Conservation (phyloP, 2,797 vertebrate species). For the Erithacus rubecula region DNA sequence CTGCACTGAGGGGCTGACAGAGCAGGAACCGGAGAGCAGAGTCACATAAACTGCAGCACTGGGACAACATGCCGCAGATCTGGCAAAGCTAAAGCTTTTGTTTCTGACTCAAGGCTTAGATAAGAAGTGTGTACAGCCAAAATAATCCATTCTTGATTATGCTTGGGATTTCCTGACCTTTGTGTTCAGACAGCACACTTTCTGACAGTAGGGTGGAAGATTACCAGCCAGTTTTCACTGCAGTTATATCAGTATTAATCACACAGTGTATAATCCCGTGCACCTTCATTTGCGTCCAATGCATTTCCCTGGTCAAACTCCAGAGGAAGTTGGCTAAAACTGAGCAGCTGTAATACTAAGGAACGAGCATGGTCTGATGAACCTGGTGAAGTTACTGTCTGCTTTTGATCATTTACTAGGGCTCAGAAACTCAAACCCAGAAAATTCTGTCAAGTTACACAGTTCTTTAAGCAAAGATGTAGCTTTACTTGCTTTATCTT, state of each 20-base stretch:
- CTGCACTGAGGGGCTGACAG: accelerated
- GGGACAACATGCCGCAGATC: neutral
- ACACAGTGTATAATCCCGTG: neutral
- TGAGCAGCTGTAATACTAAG: neutral
- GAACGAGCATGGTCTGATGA: accelerated
- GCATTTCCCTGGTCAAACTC: neutral
- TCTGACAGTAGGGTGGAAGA: neutral
- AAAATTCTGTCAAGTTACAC: neutral
- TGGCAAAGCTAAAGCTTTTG: neutral
- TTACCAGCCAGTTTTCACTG: neutral
- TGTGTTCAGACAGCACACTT: neutral
- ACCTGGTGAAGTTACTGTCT: neutral
- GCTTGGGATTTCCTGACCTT: neutral
- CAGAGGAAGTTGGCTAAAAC: neutral
- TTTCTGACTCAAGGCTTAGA: neutral
- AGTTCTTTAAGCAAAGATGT: neutral
- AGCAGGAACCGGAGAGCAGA: neutral
- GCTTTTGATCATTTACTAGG: neutral
- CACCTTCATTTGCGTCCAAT: neutral
- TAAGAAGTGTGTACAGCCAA: neutral
- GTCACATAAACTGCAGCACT: neutral
- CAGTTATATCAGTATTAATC: neutral
- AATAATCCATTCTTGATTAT: slow-evolving; percentile 9
- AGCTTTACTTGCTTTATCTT: neutral
- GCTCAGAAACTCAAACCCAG: neutral